Evolutionary conservation across 2,797 vertebrate species (phyloP).

Genomic region (Peromyscus melanophrys): DNA sequence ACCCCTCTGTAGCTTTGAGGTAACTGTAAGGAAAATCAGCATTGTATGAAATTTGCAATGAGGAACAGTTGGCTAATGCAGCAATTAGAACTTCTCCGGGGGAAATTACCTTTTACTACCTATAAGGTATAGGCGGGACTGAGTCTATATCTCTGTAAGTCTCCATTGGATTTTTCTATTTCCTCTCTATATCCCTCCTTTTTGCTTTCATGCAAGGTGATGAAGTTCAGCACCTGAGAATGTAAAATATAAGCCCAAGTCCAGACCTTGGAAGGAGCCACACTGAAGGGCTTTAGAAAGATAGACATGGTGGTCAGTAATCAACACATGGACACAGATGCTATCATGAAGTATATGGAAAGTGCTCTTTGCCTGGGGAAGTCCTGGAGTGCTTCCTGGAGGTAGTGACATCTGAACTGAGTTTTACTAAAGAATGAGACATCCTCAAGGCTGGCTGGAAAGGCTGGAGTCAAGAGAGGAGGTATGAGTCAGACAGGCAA

Average conservation of each 20-base stretch:
- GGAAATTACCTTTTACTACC: constrained; percentile 44
- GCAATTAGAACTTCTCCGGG: constrained; percentile 28
- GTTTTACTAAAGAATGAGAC: constrained; percentile 58
- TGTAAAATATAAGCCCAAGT: background rate
- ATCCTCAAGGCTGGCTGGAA: background rate
- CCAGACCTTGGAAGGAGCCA: background rate
- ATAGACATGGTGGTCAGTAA: background rate
- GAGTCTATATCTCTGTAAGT: background rate
- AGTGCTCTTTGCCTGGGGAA: background rate
- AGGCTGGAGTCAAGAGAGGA: background rate
- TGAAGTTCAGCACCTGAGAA: background rate
- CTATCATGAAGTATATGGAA: background rate
- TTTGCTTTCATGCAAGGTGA: background rate
- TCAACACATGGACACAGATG: background rate
- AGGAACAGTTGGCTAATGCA: constrained; percentile 5
- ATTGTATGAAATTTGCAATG: background rate
- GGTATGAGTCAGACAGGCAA: background rate
- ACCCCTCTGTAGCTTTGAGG: constrained; percentile 28
- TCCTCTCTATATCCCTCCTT: background rate
- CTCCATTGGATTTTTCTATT: background rate
- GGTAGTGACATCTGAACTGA: constrained; percentile 25
- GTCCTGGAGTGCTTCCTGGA: constrained; percentile 56
- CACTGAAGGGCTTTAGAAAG: background rate
- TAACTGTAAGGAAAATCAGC: background rate
- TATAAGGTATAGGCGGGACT: background rate